Evolutionary conservation across 2,888 invertebrate species (phyloP).

Genomic region (Dyspetes luteomarginatus): DNA sequence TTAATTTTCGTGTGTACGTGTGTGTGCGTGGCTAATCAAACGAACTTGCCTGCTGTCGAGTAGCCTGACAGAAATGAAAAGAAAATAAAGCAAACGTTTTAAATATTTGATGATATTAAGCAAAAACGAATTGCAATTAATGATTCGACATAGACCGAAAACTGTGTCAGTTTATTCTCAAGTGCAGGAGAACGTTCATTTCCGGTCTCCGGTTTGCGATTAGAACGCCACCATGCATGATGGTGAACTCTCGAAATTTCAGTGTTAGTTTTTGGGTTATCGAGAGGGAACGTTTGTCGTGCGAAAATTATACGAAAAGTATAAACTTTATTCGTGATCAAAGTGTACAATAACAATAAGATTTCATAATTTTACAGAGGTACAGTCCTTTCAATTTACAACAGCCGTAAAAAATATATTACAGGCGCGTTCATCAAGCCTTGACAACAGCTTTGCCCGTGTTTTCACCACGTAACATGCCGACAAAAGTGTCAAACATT

Average conservation of each 20-base stretch:
- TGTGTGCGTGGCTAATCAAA: no score
- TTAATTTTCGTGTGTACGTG: no score
- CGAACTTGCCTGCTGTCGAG: no score
- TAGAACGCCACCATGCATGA: neutral
- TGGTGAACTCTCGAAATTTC: no score
- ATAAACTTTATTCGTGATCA: no score
- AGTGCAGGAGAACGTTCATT: neutral
- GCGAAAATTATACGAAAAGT: no score
- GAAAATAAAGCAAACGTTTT: constrained; percentile 5
- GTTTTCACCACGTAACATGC: constrained; percentile 87
- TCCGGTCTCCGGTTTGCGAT: neutral
- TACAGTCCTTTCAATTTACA: neutral
- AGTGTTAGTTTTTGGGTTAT: no score
- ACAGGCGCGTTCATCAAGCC: constrained; percentile 78
- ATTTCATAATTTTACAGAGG: neutral
- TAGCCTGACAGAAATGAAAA: no score
- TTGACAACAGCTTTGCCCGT: constrained; percentile 89
- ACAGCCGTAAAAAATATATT: neutral
- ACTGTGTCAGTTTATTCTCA: neutral
- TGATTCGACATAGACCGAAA: no score
- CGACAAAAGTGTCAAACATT: constrained; percentile 88
- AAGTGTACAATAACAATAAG: no score
- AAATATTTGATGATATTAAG: neutral
- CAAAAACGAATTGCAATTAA: neutral
- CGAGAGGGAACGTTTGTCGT: no score